Evolutionary conservation across 1,140 invertebrate genomes (phyloP), one percentile per base, ranked within the genome.

Genomic region (Meloidogyne hapla): DNA sequence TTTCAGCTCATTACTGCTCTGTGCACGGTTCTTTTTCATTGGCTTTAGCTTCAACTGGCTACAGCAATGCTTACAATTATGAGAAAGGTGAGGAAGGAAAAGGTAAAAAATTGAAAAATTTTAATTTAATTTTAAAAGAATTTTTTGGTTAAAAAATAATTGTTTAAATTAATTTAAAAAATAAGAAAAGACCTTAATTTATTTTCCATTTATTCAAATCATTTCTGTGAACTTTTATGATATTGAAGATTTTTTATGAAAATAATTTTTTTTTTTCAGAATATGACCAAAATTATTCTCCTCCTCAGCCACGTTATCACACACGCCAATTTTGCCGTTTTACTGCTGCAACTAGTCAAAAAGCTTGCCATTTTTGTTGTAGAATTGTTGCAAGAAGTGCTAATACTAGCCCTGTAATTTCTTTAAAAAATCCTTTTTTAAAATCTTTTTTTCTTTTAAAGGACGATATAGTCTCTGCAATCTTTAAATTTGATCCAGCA

Each of bases 1-100:
- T 71, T 74, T 26, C 13, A 77, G 75, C 66, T 65, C 71, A 77
- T 42, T 77, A 77, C 33, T 77, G 75, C 73, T 77, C 75, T 21
- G 75, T 77, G n/a, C 75, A 77, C 25, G 75, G 75, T 25, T 77
- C 75, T 1, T 77, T 77, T 10, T 61, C 75, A 2, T 28, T 77
- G 21, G 75, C 75, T 28, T 42, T 74, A 25, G 74, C 64, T 10
- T 71, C 38, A 9, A 56, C 12, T 56, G 62, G 28, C 15, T 75
- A 67, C 15, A 71, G 38, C 21, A 45, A n/a, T n/a, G n/a, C n/a
- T n/a, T n/a, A 38, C 6, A 56, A 56, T 56, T 56, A 56, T 56
- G 48, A 28, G 18, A 66, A 45, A 72, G 48, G 26, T 73, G 61
- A 25, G 45, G 21, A 65, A 64, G 18, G 28, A 10, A 56, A 65